Percentiles rank a stretch among this genome's conserved stretches.
These are phyloP conservation scores for Didymodactylos carnosus DNA, from an alignment of 2,888 invertebrate genomes.

Conservation along the genomic window DNA sequence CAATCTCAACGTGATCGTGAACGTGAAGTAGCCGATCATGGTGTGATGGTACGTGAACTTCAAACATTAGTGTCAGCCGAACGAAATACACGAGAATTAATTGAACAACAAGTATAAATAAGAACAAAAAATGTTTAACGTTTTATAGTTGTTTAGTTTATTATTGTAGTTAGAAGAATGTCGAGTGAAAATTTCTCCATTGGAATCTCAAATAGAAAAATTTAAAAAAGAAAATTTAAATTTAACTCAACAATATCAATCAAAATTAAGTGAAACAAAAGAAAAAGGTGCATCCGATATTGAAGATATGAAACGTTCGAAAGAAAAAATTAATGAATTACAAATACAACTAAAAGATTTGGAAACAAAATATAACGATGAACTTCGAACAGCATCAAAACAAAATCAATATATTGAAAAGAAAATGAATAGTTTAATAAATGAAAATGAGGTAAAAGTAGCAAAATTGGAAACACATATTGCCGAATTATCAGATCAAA, in stretches of 20 bases:
- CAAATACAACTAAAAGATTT: neutral
- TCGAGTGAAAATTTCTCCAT: neutral
- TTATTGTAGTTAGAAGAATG: neutral
- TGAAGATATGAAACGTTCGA: neutral
- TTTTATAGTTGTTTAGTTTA: neutral
- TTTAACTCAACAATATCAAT: neutral
- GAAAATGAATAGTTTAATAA: neutral
- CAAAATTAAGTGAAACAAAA: neutral
- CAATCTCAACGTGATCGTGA: slow-evolving; percentile 60
- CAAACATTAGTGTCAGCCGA: slow-evolving; percentile 56
- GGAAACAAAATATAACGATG: neutral
- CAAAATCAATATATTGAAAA: neutral
- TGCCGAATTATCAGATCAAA: neutral
- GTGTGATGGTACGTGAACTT: slow-evolving; percentile 56
- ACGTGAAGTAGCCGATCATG: slow-evolving; percentile 56
- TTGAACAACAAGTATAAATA: slow-evolving; percentile 47
- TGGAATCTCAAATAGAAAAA: neutral
- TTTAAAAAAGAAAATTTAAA: neutral
- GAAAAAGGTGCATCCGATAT: neutral
- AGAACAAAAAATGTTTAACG: slow-evolving; percentile 19
- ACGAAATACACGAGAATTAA: slow-evolving; percentile 50
- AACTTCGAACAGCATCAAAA: neutral
- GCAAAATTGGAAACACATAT: neutral
- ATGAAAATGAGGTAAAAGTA: neutral
- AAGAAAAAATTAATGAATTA: neutral